Evolutionary conservation across 1,140 invertebrate genomes (phyloP), one percentile per base, ranked within the genome.

Genomic region (Teleopsis dalmanni): DNA sequence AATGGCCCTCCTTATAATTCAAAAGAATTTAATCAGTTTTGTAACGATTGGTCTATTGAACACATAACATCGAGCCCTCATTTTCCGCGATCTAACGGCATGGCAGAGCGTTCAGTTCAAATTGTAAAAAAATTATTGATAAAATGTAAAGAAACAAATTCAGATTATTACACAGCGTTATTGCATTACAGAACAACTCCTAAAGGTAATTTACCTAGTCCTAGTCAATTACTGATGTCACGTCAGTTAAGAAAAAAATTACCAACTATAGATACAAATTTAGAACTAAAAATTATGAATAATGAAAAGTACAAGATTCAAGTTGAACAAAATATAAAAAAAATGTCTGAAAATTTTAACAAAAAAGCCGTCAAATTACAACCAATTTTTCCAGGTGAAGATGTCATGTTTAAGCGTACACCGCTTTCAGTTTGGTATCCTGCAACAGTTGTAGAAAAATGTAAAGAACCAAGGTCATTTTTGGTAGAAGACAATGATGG

Each of bases 1-100:
- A 50, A 50, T 33, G 48, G 48, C 1, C 21, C 40, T 18, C 40
- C 48, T 27, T 50, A 27, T 35, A 50, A 50, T 34, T 50, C 40
- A 8, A 37, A 25, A 50, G 41, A 10, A 21, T 31, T 46, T 35
- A 10, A 31, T 18, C n/a, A n/a, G n/a, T n/a, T n/a, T n/a, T n/a
- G n/a, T n/a, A n/a, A n/a, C n/a, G n/a, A n/a, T n/a, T n/a, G n/a
- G n/a, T n/a, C n/a, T n/a, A n/a, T n/a, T n/a, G n/a, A n/a, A n/a
- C n/a, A n/a, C n/a, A n/a, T n/a, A n/a, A n/a, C n/a, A n/a, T n/a
- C n/a, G n/a, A n/a, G n/a, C n/a, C n/a, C n/a, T n/a, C n/a, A 52
- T 21, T 18, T 38, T 19, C 51, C 46, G 29, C 14, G 42, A 13
- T 52, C 46, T 21, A 52, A 52, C 23, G 51, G 51, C 18, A 19